A percentile compares a stretch with the other conserved stretches of the same genome.
phyloP scores from a whole-genome alignment of 1,140 invertebrate species.

The Aphelenchoides besseyi region DNA sequence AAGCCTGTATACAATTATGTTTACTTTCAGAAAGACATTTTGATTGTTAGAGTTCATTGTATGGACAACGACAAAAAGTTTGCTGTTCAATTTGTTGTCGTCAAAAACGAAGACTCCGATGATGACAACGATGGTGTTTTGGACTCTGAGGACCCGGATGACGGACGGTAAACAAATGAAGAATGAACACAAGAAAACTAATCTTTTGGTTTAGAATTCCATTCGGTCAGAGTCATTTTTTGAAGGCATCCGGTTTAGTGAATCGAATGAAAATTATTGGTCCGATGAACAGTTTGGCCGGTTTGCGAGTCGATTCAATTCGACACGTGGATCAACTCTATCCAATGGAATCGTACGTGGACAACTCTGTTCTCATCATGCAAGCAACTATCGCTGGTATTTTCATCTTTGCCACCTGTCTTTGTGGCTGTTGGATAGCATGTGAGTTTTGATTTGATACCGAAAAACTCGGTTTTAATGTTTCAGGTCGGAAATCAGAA shows the following conservation, averaged over 20 bases:
- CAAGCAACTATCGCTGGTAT: conserved; percentile 1
- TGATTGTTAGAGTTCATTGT: conserved; percentile 18
- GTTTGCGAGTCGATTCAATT: conserved; percentile 7
- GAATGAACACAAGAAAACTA: too few relatives aligned
- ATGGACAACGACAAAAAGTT: conserved; percentile 15
- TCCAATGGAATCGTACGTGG: conserved; percentile 17
- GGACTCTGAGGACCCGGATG: conserved; percentile 14
- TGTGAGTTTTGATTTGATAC: too few relatives aligned
- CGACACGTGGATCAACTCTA: background rate
- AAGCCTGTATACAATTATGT: background rate
- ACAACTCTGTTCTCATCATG: conserved; percentile 10
- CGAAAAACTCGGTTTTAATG: too few relatives aligned
- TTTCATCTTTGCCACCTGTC: conserved; percentile 9
- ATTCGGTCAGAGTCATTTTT: conserved; percentile 8
- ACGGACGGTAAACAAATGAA: background rate
- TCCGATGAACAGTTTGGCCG: conserved; percentile 13
- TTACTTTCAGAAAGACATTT: conserved; percentile 16
- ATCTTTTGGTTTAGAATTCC: conserved; percentile 10
- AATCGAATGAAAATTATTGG: conserved; percentile 15
- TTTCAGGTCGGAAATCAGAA: background rate
- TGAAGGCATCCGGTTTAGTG: background rate
- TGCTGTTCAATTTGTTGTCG: conserved; percentile 23
- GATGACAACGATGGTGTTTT: conserved; percentile 13
- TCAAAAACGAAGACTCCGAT: conserved; percentile 24
- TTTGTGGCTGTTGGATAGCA: conserved; percentile 15